Conservation (phyloP, 2,113 vertebrate species). For the Notarius quadriscutis region DNA sequence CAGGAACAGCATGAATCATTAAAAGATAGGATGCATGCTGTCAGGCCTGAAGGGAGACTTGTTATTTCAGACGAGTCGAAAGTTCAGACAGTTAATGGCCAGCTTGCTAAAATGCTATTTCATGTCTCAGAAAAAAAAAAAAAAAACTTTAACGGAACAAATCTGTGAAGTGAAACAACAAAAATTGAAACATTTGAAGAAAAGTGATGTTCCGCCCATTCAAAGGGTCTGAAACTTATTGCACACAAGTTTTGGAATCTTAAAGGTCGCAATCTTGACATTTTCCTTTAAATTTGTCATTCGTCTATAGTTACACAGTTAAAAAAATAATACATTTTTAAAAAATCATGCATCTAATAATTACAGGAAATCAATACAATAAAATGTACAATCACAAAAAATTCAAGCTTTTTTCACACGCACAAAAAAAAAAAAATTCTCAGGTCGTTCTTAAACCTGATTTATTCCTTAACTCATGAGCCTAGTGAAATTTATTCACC, state of each 20-base stretch:
- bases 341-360: not conserved
- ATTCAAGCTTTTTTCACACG: too few species aligned
- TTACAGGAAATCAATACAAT: not conserved
- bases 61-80: constrained; percentile 5
- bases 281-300: not conserved
- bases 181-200: not conserved
- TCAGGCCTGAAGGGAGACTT: constrained; percentile 28
- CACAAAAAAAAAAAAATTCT: too few species aligned
- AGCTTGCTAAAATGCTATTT: not conserved
- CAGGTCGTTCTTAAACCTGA: not conserved
- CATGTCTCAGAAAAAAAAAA: constrained; percentile 4
- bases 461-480: not conserved
- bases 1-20: constrained; percentile 46
- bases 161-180: not conserved
- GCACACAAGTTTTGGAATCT: not conserved
- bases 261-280: not conserved
- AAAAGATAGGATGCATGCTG: constrained; percentile 37
- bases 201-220: not conserved
- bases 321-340: too few species aligned
- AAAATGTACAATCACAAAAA: not conserved
- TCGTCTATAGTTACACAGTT: not conserved
- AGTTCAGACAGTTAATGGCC: not conserved
- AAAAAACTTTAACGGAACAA: not conserved
- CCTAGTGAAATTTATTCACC: not conserved
- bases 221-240: not conserved